phyloP scores from a whole-genome alignment of 2,113 vertebrate species.

The Ahaetulla prasina region DNA sequence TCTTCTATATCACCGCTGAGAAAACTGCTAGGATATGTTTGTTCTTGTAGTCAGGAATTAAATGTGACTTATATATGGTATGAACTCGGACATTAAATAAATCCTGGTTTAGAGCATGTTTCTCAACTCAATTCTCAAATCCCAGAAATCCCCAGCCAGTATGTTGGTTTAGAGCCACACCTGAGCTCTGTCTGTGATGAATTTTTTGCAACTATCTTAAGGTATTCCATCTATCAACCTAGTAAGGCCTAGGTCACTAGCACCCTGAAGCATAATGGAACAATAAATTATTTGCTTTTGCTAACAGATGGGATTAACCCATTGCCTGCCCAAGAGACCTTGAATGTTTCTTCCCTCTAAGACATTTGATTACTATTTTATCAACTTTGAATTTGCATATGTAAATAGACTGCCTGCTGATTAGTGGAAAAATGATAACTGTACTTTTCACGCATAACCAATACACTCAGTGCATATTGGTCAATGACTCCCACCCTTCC shows the following conservation, averaged over 20 bases:
- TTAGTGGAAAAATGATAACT: too few species aligned
- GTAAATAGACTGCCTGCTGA: background rate
- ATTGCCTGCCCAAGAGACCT: background rate
- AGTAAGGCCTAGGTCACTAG: background rate
- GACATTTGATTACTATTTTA: background rate
- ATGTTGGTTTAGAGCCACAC: background rate
- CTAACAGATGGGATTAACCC: background rate
- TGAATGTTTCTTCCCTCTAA: background rate
- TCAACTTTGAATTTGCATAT: background rate
- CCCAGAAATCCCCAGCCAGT: background rate
- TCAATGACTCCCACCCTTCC: background rate
- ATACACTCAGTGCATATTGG: too few species aligned
- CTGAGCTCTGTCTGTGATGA: background rate
- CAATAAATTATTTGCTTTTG: background rate
- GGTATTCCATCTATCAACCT: background rate
- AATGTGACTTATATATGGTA: background rate
- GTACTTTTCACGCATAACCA: background rate
- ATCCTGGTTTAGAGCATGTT: background rate
- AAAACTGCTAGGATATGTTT: background rate
- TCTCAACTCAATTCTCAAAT: background rate
- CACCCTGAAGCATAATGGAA: background rate
- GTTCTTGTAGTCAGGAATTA: background rate
- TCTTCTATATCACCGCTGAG: background rate
- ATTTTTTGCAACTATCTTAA: background rate
- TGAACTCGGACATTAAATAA: background rate